Evolutionary conservation across 2,888 invertebrate species (phyloP).

Genomic region (Meliscaeva auricollis): DNA sequence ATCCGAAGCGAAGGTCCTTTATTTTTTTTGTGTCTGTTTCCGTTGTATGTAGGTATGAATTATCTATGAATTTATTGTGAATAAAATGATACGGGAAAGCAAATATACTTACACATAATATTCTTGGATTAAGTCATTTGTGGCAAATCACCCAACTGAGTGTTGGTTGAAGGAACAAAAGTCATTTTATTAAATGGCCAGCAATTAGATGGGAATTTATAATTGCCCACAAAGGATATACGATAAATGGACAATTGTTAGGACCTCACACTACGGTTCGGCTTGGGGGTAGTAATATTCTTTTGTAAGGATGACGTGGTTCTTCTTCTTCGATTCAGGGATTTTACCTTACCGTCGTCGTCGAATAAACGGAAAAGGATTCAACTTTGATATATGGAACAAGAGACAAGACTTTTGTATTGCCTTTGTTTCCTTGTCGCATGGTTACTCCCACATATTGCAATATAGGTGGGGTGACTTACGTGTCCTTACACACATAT

Average conservation of each 20-base stretch:
- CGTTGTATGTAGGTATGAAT: conserved; percentile 40
- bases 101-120: conserved; percentile 21
- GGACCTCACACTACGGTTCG: conserved; percentile 11
- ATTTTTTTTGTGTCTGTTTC: conserved; percentile 4
- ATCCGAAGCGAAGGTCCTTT: conserved; percentile 30
- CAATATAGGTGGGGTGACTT: conserved; percentile 43
- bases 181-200: conserved; percentile 66
- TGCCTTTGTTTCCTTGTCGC: conserved; percentile 51
- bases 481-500: conserved; percentile 55
- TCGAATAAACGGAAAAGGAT: neutral
- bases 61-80: conserved; percentile 71
- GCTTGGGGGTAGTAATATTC: neutral
- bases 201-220: conserved; percentile 66
- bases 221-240: conserved; percentile 65
- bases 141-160: conserved; percentile 43
- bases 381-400: neutral
- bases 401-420: neutral
- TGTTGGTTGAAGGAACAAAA: conserved; percentile 32
- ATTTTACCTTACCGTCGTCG: neutral
- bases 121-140: conserved; percentile 68
- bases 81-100: neutral
- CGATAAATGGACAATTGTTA: conserved; percentile 48
- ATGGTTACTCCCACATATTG: conserved; percentile 40
- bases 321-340: neutral
- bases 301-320: conserved; percentile 32